These are phyloP conservation scores for Pangasius macronema DNA, from an alignment of 2,797 vertebrate species.

Conservation along the genomic window DNA sequence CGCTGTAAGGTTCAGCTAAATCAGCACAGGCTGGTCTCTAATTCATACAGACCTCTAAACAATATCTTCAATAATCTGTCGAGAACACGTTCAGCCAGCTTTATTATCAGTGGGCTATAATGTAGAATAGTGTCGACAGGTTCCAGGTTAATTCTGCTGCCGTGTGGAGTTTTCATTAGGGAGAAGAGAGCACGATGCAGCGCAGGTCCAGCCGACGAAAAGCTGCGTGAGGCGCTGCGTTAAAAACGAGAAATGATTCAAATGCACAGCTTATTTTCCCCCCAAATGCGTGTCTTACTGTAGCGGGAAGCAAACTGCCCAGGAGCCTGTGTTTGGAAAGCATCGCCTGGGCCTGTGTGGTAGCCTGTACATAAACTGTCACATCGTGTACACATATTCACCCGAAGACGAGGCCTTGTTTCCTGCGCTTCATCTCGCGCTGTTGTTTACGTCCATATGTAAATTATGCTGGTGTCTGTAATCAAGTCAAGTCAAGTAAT, in stretches of 20 bases:
- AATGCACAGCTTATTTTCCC: no score
- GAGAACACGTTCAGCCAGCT: not conserved
- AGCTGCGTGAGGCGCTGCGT: no score
- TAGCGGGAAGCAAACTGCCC: not conserved
- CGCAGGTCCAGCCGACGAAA: no score
- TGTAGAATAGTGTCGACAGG: no score
- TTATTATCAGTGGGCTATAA: not conserved
- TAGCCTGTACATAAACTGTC: not conserved
- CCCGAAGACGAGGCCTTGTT: not conserved
- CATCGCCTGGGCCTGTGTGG: not conserved
- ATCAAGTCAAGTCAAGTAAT: no score
- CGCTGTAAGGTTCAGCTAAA: not conserved
- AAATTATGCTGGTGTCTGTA: not conserved
- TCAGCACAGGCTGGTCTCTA: not conserved
- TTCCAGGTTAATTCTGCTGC: not conserved
- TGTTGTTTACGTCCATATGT: not conserved
- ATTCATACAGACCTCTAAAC: not conserved
- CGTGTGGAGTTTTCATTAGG: not conserved
- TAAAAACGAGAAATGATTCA: not conserved
- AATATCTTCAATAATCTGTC: not conserved
- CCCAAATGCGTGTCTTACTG: no score
- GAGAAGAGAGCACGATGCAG: no score
- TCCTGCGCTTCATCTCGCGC: not conserved
- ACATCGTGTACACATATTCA: not conserved
- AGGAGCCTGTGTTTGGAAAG: not conserved